Percentiles rank a stretch among this genome's conserved stretches.
phyloP scores from a whole-genome alignment of 2,888 invertebrate species.

The Hemicrepidius hirtus region DNA sequence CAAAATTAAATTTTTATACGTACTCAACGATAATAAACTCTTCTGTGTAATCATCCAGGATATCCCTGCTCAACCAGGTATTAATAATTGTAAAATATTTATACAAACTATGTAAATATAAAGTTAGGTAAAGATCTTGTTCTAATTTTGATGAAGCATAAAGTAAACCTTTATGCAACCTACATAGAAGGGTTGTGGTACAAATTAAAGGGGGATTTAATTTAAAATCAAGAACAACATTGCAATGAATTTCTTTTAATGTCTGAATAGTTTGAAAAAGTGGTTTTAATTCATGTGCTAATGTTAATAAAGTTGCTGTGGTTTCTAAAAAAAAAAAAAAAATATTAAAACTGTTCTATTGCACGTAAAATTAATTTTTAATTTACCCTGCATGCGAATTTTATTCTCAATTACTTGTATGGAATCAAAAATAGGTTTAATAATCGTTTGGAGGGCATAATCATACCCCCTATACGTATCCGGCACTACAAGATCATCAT shows the following conservation, averaged over 20 bases:
- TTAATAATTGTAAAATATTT: slow-evolving; percentile 67
- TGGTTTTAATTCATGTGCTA: slow-evolving; percentile 60
- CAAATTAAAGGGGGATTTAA: slow-evolving; percentile 57
- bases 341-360: background rate
- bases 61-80: slow-evolving; percentile 66
- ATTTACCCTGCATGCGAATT: slow-evolving; percentile 67
- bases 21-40: slow-evolving; percentile 68
- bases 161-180: slow-evolving; percentile 63
- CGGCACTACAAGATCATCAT: slow-evolving; percentile 52
- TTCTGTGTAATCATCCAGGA: slow-evolving; percentile 61
- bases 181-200: slow-evolving; percentile 62
- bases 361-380: background rate
- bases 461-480: slow-evolving; percentile 67
- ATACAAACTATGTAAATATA: slow-evolving; percentile 67
- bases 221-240: slow-evolving; percentile 59
- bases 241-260: slow-evolving; percentile 62
- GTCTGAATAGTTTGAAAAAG: slow-evolving; percentile 63
- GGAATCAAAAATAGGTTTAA: slow-evolving; percentile 62
- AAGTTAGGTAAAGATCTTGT: slow-evolving; percentile 66
- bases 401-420: slow-evolving; percentile 64
- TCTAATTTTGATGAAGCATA: slow-evolving; percentile 62
- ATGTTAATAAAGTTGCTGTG: slow-evolving; percentile 65
- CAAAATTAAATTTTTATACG: slow-evolving; percentile 37
- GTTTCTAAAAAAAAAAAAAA: slow-evolving; percentile 66
- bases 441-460: slow-evolving; percentile 61